phyloP scores from a whole-genome alignment of 2,113 vertebrate genomes.

The Hippocampus barbouri region DNA sequence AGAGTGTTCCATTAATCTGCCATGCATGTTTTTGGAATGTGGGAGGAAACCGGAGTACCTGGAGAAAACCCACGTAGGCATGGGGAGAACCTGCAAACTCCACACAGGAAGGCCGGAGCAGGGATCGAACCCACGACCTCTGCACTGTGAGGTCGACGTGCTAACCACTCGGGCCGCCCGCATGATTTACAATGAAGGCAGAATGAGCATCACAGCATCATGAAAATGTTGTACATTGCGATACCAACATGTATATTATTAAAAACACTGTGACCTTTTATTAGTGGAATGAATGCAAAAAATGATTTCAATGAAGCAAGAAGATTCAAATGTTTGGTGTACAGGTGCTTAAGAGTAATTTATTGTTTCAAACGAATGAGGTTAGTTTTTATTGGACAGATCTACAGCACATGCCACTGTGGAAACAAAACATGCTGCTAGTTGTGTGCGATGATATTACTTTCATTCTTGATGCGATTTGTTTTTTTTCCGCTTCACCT shows the following conservation, averaged over 20 bases:
- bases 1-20: no score
- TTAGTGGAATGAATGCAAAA: not conserved
- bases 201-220: not conserved
- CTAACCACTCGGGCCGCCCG: no score
- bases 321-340: not conserved
- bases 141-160: no score
- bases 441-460: conserved; percentile 42
- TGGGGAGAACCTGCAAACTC: no score
- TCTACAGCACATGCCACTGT: not conserved
- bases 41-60: no score
- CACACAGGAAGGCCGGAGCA: no score
- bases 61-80: no score
- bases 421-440: not conserved
- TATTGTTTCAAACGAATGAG: not conserved
- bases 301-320: not conserved
- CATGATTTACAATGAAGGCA: not conserved
- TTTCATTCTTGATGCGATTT: conserved; percentile 57
- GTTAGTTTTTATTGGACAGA: not conserved
- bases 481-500: conserved; percentile 77
- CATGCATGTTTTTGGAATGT: no score
- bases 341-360: not conserved
- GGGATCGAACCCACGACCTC: no score
- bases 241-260: not conserved
- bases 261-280: not conserved
- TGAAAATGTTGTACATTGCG: not conserved